Evolutionary conservation across 2,797 vertebrate species (phyloP).

Genomic region (Spheniscus humboldti): DNA sequence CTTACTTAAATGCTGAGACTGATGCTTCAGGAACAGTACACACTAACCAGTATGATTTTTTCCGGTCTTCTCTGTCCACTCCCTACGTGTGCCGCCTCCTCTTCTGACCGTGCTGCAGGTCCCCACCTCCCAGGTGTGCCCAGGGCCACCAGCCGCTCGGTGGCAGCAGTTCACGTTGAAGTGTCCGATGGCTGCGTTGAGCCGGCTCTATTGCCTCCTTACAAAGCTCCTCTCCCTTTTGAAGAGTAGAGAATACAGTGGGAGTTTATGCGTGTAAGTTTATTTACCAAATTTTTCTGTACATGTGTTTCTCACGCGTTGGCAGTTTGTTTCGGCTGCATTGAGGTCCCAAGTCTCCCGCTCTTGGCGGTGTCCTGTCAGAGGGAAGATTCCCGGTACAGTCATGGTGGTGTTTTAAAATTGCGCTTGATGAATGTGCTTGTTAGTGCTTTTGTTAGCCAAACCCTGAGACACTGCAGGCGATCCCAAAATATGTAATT

Average conservation of each 20-base stretch:
- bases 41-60: background rate
- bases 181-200: background rate
- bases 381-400: background rate
- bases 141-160: background rate
- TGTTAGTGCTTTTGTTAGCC: background rate
- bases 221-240: background rate
- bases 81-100: background rate
- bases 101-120: background rate
- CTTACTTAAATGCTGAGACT: background rate
- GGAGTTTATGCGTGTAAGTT: background rate
- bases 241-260: background rate
- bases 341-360: background rate
- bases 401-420: background rate
- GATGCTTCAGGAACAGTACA: background rate
- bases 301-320: fast-evolving
- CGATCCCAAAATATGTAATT: background rate
- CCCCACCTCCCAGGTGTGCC: background rate
- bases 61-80: background rate
- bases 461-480: background rate
- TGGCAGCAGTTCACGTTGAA: background rate
- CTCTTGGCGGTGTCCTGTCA: background rate
- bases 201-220: background rate
- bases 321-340: fast-evolving
- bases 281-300: background rate
- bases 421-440: background rate